Conservation (phyloP, 2,113 vertebrate genomes). For the Okapia johnstoni region DNA sequence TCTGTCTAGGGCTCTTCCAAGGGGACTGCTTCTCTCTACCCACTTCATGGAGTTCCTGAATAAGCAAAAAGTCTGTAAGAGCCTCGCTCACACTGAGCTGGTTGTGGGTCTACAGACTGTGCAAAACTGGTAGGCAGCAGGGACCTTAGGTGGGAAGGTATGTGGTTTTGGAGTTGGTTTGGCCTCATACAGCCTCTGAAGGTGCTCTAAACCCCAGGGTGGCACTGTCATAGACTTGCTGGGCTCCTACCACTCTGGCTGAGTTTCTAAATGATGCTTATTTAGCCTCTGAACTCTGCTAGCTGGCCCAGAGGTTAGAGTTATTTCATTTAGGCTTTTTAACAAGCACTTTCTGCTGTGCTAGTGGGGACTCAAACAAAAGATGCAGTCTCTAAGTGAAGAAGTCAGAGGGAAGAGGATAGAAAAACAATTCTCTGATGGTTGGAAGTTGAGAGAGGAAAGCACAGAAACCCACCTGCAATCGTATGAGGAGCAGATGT, state of each 20-base stretch:
- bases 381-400: not conserved
- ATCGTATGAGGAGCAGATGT: not conserved
- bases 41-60: not conserved
- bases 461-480: not conserved
- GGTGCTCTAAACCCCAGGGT: not conserved
- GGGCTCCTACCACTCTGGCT: not conserved
- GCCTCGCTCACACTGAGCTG: not conserved
- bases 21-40: not conserved
- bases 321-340: conserved; percentile 13
- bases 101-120: not conserved
- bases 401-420: not conserved
- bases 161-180: not conserved
- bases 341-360: not conserved
- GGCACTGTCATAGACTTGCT: not conserved
- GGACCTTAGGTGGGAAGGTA: not conserved
- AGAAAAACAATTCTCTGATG: not conserved
- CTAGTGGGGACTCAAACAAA: not conserved
- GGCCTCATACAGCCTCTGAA: not conserved
- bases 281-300: not conserved
- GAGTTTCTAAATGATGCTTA: conserved; percentile 11
- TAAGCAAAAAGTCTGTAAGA: not conserved
- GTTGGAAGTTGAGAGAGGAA: not conserved
- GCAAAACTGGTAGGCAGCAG: not conserved
- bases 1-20: not conserved
- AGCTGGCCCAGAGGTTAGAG: not conserved